These are phyloP conservation scores for Girardinichthys multiradiatus DNA, from an alignment of 2,113 vertebrate genomes.

Conservation along the genomic window DNA sequence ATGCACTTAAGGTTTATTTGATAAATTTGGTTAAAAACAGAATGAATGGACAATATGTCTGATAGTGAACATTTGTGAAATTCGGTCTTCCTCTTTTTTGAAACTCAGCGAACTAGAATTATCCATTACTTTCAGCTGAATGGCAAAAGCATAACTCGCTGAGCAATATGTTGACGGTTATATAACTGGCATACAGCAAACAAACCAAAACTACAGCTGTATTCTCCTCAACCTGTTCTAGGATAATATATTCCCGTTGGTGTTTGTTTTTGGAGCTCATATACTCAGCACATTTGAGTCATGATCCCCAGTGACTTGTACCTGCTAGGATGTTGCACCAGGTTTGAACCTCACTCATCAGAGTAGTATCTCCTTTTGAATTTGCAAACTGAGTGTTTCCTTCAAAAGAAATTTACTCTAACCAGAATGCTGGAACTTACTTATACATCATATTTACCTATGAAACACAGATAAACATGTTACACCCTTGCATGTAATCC, in stretches of 20 bases:
- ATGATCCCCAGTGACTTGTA: conserved; percentile 26
- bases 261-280: conserved; percentile 17
- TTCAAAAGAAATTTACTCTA: conserved; percentile 18
- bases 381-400: conserved; percentile 31
- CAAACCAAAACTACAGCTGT: conserved; percentile 27
- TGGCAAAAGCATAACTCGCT: conserved; percentile 54
- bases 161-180: conserved; percentile 51
- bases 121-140: conserved; percentile 56
- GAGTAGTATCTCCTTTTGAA: conserved; percentile 45
- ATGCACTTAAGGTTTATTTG: background rate
- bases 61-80: background rate
- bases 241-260: conserved; percentile 1
- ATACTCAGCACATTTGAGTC: conserved; percentile 34
- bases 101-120: conserved; percentile 55
- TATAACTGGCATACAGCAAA: conserved; percentile 52
- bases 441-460: conserved; percentile 7
- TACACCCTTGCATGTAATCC: too few relatives aligned
- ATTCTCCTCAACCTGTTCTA: conserved; percentile 16
- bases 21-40: background rate
- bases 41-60: background rate
- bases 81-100: background rate
- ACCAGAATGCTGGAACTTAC: background rate
- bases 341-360: conserved; percentile 26
- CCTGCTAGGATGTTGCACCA: conserved; percentile 33
- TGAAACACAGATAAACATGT: background rate